Base-by-base conservation (phyloP, 2,888 invertebrate genomes). In the Napeogenes inachia region DNA sequence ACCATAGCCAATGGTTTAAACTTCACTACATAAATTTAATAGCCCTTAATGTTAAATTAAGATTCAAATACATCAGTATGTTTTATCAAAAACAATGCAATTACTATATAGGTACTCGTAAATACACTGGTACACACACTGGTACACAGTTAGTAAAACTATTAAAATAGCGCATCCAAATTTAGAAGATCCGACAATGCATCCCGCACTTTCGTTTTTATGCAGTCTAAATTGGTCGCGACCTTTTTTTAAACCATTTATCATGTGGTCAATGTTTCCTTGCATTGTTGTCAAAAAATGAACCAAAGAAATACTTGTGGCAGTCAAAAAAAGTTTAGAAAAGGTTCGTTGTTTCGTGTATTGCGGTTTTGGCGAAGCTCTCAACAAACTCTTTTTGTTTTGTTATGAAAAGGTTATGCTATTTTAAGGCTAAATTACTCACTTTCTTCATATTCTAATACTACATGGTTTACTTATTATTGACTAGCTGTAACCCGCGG, bases 181-280 rank as follows among this genome's bases (percentile, higher is more conserved):
- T 47, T 13, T 61, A 30, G n/a, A 59, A 50, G 63, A 63, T 65
- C 64, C 61, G 59, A 59, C 57, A 45, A 55, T 59, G 61, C 56
- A 60, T 30, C 53, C 79, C 80, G 82, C 84, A 85, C 84, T 85
- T 83, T 83, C 82, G 85, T 85, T 84, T 84, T 83, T 84, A 81
- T 84, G 80, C 78, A 74, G 76, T 74, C 78, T 77, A 81, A 82
- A 81, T 82, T 79, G 79, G 78, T 81, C 78, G 77, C 78, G 74
- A 75, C 75, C 76, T 71, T 80, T 83, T 21, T 84, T 84, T 80
- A 57, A 54, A 71, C 75, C 79, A 83, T 87, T 84, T 88, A 86
- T 87, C 82, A 84, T 78, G 77, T 75, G 78, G 82, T 80, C 87
- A 84, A 69, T 83, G 84, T 84, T 85, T 75, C 81, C 77, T 73